Evolutionary conservation across 2,888 invertebrate species (phyloP).

Genomic region (Andrena haemorrhoa): DNA sequence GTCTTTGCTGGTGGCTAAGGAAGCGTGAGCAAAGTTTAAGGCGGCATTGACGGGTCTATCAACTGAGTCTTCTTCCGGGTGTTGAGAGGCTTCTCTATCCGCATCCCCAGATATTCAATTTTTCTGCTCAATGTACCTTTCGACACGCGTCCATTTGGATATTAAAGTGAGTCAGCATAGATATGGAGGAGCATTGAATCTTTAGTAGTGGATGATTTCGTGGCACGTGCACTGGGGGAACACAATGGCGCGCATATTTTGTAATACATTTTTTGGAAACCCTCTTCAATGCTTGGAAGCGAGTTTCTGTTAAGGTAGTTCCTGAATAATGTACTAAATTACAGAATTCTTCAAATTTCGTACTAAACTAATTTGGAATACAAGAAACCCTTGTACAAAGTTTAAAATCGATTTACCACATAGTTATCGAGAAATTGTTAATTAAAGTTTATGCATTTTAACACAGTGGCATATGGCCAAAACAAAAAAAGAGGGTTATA

Average conservation of each 20-base stretch:
- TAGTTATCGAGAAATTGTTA: too few relatives aligned
- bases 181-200: slow-evolving; percentile 21
- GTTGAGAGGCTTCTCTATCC: slow-evolving; percentile 29
- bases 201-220: background rate
- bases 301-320: too few relatives aligned
- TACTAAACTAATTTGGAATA: too few relatives aligned
- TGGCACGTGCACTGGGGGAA: background rate
- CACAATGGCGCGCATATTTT: background rate
- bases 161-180: slow-evolving; percentile 42
- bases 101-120: slow-evolving; percentile 5
- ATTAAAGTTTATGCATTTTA: too few relatives aligned
- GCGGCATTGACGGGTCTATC: background rate
- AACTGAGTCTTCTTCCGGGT: slow-evolving; percentile 28
- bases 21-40: background rate
- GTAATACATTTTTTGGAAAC: too few relatives aligned
- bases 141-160: slow-evolving; percentile 47
- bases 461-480: too few relatives aligned
- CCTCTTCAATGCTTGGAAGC: too few relatives aligned
- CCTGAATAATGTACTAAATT: too few relatives aligned
- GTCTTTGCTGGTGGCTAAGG: background rate
- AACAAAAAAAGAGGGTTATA: too few relatives aligned
- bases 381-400: too few relatives aligned
- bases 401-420: too few relatives aligned
- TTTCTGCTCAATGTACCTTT: slow-evolving; percentile 38
- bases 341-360: too few relatives aligned